Conservation (phyloP, 2,888 invertebrate genomes). For the Clepsis dumicolana region DNA sequence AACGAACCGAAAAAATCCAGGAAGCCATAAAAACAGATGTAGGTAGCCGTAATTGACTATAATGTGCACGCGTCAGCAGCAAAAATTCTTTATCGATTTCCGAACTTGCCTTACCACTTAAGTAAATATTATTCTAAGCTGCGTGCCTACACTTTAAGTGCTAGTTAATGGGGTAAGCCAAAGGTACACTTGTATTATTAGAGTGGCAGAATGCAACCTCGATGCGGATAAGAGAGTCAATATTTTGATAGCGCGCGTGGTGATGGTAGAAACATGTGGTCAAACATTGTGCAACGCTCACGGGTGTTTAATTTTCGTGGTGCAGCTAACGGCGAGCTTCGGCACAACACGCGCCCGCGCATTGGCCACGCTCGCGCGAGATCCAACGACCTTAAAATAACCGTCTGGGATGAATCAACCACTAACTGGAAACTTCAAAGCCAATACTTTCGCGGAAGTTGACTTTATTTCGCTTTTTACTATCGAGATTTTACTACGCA, state of each 20-base stretch:
- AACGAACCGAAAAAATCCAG: slow-evolving; percentile 63
- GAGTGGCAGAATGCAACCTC: slow-evolving; percentile 73
- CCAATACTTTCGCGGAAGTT: slow-evolving; percentile 69
- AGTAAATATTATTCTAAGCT: slow-evolving; percentile 76
- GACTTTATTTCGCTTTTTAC: slow-evolving; percentile 47
- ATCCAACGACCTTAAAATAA: slow-evolving; percentile 71
- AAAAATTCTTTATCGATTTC: slow-evolving; percentile 63
- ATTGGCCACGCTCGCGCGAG: slow-evolving; percentile 62
- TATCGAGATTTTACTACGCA: slow-evolving; percentile 25
- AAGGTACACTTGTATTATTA: slow-evolving; percentile 67
- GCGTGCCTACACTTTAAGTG: slow-evolving; percentile 72
- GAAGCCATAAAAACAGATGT: slow-evolving; percentile 68
- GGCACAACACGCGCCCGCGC: slow-evolving; percentile 68
- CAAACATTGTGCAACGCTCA: slow-evolving; percentile 81
- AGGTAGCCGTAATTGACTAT: slow-evolving; percentile 66
- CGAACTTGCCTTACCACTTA: slow-evolving; percentile 64
- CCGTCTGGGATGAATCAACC: slow-evolving; percentile 73
- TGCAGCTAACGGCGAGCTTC: slow-evolving; percentile 56
- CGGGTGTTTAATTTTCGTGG: slow-evolving; percentile 70
- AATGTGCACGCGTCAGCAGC: slow-evolving; percentile 71
- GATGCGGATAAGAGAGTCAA: slow-evolving; percentile 82
- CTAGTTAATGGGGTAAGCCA: slow-evolving; percentile 79
- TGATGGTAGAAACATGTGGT: slow-evolving; percentile 79
- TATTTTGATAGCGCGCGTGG: slow-evolving; percentile 83
- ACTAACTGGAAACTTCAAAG: slow-evolving; percentile 81